These are phyloP conservation scores for Scaeva pyrastri DNA, from an alignment of 2,888 invertebrate species.

Conservation along the genomic window DNA sequence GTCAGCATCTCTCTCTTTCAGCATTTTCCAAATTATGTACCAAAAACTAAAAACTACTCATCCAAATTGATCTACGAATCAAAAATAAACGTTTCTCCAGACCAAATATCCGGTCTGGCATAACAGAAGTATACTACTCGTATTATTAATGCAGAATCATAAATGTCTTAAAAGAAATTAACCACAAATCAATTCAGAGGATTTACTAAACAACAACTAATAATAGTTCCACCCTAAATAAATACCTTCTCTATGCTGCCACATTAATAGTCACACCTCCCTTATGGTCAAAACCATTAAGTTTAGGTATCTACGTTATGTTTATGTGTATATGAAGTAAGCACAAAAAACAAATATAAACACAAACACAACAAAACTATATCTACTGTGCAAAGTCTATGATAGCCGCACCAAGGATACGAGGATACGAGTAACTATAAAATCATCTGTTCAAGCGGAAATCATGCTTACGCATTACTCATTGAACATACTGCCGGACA, in stretches of 20 bases:
- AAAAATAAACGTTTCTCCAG: no score
- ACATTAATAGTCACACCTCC: slow-evolving; percentile 6
- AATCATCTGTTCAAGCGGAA: slow-evolving; percentile 67
- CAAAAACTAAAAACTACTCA: no score
- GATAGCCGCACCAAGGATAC: no score
- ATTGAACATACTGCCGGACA: slow-evolving; percentile 59
- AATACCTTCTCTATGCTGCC: slow-evolving; percentile 11
- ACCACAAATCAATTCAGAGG: slow-evolving; percentile 42
- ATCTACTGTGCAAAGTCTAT: no score
- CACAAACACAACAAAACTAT: slow-evolving; percentile 9
- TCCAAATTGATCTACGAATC: no score
- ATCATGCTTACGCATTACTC: slow-evolving; percentile 69
- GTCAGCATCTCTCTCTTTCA: no score
- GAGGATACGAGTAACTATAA: background rate
- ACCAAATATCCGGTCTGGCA: no score
- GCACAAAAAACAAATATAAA: no score
- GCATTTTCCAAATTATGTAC: no score
- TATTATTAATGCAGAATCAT: no score
- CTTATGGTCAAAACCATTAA: slow-evolving; percentile 10
- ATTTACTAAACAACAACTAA: slow-evolving; percentile 35
- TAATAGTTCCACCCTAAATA: slow-evolving; percentile 26
- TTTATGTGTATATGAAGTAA: background rate
- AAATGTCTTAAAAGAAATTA: slow-evolving; percentile 19
- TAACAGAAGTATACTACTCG: no score
- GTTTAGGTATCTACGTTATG: background rate